A percentile compares a stretch with the other conserved stretches of the same genome.
Evolutionary conservation across 2,888 invertebrate genomes (phyloP).

Genomic region (Chironomus tentans): DNA sequence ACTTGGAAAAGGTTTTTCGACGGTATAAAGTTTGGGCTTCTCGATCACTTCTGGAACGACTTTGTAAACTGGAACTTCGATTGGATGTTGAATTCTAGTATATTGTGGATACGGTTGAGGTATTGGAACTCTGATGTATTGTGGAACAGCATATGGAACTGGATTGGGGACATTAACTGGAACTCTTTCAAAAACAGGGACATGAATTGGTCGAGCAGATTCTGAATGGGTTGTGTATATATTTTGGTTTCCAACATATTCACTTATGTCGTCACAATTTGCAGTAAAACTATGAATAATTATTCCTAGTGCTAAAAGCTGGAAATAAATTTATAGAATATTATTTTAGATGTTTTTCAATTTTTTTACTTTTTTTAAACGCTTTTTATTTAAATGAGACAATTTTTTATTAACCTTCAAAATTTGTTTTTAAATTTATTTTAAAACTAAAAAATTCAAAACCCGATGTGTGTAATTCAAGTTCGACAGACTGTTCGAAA

Average conservation of each 20-base stretch:
- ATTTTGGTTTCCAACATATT: constrained; percentile 29
- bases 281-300: not conserved
- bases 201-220: constrained; percentile 58
- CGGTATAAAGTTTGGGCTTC: constrained; percentile 62
- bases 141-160: constrained; percentile 60
- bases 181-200: constrained; percentile 61
- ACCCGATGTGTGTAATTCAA: too few relatives aligned
- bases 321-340: too few relatives aligned
- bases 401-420: too few relatives aligned
- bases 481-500: too few relatives aligned
- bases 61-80: constrained; percentile 64
- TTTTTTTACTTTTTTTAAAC: too few relatives aligned
- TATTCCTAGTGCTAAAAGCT: too few relatives aligned
- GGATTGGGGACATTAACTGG: constrained; percentile 67
- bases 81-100: constrained; percentile 56
- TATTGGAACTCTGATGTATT: constrained; percentile 49
- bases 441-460: too few relatives aligned
- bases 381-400: too few relatives aligned
- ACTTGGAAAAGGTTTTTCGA: constrained; percentile 52
- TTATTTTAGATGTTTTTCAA: too few relatives aligned
- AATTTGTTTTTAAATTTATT: too few relatives aligned
- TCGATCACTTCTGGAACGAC: constrained; percentile 62
- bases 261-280: not conserved
- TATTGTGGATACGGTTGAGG: constrained; percentile 58
- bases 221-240: constrained; percentile 53